Conservation (phyloP, 2,797 vertebrate genomes). For the Eulemur coronatus region DNA sequence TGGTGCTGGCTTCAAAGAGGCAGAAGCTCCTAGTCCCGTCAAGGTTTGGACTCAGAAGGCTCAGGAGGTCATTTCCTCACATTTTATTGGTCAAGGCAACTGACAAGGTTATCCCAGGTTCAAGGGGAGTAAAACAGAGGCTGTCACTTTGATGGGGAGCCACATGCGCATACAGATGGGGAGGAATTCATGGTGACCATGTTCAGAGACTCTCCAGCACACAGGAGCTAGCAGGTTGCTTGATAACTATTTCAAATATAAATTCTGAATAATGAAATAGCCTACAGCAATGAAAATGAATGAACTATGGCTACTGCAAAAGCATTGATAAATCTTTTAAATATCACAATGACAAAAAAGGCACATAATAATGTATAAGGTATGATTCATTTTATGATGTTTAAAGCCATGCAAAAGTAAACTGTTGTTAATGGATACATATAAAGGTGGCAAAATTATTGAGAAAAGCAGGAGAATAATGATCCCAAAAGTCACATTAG, state of each 20-base stretch:
- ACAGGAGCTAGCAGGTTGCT: too few species aligned
- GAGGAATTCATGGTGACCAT: rapidly evolving
- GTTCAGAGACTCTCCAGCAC: not conserved
- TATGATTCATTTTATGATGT: not conserved
- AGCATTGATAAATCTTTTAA: not conserved
- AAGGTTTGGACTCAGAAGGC: not conserved
- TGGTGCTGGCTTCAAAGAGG: not conserved
- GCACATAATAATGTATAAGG: rapidly evolving
- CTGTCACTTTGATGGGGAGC: not conserved
- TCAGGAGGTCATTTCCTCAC: not conserved
- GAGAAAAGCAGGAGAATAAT: not conserved
- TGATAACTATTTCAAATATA: not conserved
- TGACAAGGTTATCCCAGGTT: not conserved
- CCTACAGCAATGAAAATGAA: not conserved
- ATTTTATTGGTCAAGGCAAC: not conserved
- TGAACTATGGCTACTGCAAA: too few species aligned
- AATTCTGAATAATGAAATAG: not conserved
- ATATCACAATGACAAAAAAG: not conserved
- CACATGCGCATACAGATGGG: rapidly evolving
- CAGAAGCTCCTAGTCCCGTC: not conserved
- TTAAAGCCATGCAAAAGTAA: not conserved
- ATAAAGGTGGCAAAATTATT: not conserved
- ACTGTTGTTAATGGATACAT: not conserved
- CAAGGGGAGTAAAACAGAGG: not conserved
- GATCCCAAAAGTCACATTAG: not conserved